Percentiles rank a stretch among this genome's conserved stretches.
phyloP scores from a whole-genome alignment of 2,113 vertebrate species.

The Astatotilapia flaviijosephi region DNA sequence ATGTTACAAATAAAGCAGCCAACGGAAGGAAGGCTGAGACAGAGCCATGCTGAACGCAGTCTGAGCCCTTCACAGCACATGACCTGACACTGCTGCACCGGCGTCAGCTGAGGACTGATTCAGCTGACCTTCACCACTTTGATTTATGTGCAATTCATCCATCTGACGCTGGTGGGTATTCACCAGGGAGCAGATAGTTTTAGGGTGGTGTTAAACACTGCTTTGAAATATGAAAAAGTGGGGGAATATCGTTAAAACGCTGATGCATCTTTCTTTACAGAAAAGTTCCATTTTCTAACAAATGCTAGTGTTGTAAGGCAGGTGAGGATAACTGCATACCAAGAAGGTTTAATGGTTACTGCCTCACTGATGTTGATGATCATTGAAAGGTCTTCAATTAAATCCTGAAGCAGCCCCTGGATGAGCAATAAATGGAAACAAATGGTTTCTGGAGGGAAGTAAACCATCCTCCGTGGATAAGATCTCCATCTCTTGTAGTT shows the following conservation, averaged over 20 bases:
- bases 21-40: rapidly evolving
- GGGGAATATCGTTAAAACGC: neutral
- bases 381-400: constrained; percentile 18
- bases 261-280: neutral
- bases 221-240: neutral
- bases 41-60: neutral
- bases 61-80: neutral
- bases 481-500: neutral
- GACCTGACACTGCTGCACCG: neutral
- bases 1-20: neutral
- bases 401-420: neutral
- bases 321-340: neutral
- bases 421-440: neutral
- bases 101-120: neutral
- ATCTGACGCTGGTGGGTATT: neutral
- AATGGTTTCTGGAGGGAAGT: neutral
- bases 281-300: neutral
- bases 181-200: neutral
- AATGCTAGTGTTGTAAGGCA: neutral
- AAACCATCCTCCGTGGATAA: neutral
- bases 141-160: neutral
- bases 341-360: neutral
- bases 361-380: neutral
- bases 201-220: neutral
- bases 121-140: neutral